phyloP scores from a whole-genome alignment of 2,797 vertebrate species.

The Hirundo rustica region DNA sequence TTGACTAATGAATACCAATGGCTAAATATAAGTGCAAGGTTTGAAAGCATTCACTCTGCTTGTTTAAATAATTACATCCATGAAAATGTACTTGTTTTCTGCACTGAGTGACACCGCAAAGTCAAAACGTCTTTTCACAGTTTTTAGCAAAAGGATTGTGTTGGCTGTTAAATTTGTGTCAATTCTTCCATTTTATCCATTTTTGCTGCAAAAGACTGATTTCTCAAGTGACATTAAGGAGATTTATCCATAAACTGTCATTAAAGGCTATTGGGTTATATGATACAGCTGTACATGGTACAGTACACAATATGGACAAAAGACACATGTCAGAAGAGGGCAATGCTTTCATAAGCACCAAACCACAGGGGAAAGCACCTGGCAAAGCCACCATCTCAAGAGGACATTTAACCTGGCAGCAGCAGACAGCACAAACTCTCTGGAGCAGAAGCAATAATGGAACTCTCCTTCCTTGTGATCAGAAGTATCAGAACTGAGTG shows the following conservation, averaged over 20 bases:
- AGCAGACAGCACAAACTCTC: background rate
- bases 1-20: background rate
- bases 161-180: background rate
- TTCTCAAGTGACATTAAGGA: background rate
- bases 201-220: background rate
- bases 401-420: background rate
- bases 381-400: background rate
- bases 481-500: background rate
- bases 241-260: background rate
- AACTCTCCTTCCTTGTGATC: background rate
- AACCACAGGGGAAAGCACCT: background rate
- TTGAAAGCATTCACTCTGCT: background rate
- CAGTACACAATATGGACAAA: background rate
- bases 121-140: background rate
- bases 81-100: background rate
- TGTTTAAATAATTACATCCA: background rate
- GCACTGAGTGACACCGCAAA: accelerated
- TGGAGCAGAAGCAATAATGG: background rate
- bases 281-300: accelerated
- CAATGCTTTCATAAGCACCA: background rate
- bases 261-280: background rate
- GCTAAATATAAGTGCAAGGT: background rate
- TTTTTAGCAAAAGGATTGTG: background rate
- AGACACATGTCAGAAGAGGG: too few species aligned
- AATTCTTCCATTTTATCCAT: background rate